Percentiles rank a stretch among this genome's conserved stretches.
These are phyloP conservation scores for Arge pagana DNA, from an alignment of 2,888 invertebrate species.

Conservation along the genomic window DNA sequence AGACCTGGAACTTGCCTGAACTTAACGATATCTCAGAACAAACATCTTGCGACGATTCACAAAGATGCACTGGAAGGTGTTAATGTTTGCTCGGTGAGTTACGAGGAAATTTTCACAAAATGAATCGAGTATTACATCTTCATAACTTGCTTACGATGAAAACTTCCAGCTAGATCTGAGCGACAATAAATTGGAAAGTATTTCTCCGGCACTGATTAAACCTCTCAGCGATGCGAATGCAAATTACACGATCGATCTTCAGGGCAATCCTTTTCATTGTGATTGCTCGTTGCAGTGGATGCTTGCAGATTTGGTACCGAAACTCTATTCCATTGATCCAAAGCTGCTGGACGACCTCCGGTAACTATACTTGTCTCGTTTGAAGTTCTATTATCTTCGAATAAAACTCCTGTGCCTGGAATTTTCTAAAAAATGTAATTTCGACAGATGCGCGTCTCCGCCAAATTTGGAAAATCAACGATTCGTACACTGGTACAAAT, in stretches of 20 bases:
- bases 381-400: not conserved
- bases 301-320: constrained; percentile 61
- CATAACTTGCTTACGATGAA: constrained; percentile 21
- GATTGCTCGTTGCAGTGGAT: constrained; percentile 67
- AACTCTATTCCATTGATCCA: constrained; percentile 58
- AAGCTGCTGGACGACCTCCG: constrained; percentile 61
- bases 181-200: constrained; percentile 60
- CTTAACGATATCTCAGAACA: constrained; percentile 61
- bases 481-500: constrained; percentile 66
- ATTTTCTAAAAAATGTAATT: constrained; percentile 4
- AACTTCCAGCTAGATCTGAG: constrained; percentile 64
- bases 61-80: constrained; percentile 53
- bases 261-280: constrained; percentile 69
- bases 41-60: constrained; percentile 55
- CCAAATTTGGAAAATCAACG: constrained; percentile 59
- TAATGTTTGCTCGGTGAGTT: constrained; percentile 62
- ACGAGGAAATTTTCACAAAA: constrained; percentile 2
- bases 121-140: constrained; percentile 4
- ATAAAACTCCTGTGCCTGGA: not conserved
- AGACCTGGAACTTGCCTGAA: constrained; percentile 56
- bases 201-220: constrained; percentile 54
- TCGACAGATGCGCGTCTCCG: constrained; percentile 62
- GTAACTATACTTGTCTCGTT: constrained; percentile 46
- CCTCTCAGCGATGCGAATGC: constrained; percentile 54
- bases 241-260: constrained; percentile 61